phyloP scores from a whole-genome alignment of 2,888 invertebrate species.

The Pristionchus fissidentatus region DNA sequence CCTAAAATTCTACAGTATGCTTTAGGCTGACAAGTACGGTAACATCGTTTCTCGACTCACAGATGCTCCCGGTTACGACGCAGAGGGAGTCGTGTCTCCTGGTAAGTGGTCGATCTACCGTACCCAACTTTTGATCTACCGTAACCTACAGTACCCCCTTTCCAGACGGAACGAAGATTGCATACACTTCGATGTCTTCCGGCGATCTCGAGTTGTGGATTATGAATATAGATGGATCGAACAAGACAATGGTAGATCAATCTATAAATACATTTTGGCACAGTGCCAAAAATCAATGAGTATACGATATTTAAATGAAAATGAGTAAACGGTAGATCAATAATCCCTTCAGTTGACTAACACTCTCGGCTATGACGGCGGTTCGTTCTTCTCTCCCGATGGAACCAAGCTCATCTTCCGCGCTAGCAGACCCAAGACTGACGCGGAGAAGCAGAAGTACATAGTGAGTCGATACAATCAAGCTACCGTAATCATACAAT shows the following conservation, averaged over 20 bases:
- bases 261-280: too few relatives aligned
- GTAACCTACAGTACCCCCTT: neutral
- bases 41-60: slow-evolving; percentile 70
- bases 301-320: slow-evolving; percentile 13
- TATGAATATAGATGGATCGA: slow-evolving; percentile 68
- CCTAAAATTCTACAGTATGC: neutral
- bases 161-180: slow-evolving; percentile 67
- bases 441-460: slow-evolving; percentile 64
- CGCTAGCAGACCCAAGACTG: slow-evolving; percentile 68
- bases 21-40: slow-evolving; percentile 68
- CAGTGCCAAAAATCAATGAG: neutral
- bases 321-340: neutral
- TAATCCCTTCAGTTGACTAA: slow-evolving; percentile 59
- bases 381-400: slow-evolving; percentile 73
- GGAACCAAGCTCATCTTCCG: slow-evolving; percentile 70
- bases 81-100: slow-evolving; percentile 62
- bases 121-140: neutral
- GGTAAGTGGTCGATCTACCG: neutral
- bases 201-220: slow-evolving; percentile 71
- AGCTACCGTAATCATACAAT: neutral
- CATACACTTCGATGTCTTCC: slow-evolving; percentile 66
- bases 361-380: slow-evolving; percentile 71
- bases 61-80: slow-evolving; percentile 65
- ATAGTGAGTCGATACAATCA: slow-evolving; percentile 51
- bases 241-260: slow-evolving; percentile 56